These are phyloP conservation scores for Danio albolineatus DNA, from an alignment of 2,797 vertebrate genomes.

Conservation along the genomic window DNA sequence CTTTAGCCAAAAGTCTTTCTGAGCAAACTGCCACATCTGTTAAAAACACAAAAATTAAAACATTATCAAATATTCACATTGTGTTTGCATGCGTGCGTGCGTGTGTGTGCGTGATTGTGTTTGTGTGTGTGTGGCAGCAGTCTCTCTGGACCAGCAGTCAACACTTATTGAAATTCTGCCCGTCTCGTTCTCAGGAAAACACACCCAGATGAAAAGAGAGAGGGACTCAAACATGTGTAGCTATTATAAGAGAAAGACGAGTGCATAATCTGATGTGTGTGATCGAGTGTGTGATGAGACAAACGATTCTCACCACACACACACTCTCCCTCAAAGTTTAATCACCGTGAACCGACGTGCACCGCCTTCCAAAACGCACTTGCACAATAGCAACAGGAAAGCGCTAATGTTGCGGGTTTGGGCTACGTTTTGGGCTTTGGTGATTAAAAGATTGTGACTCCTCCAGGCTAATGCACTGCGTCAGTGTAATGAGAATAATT, in stretches of 20 bases:
- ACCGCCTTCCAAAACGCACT: conserved; percentile 14
- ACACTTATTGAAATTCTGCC: conserved; percentile 59
- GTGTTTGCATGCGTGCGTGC: neutral
- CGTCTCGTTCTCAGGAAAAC: conserved; percentile 43
- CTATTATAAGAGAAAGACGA: conserved; percentile 58
- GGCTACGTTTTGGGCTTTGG: conserved; percentile 31
- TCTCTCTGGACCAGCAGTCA: conserved; percentile 53
- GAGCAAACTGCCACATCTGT: neutral
- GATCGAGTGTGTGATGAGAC: conserved; percentile 44
- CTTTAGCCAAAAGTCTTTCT: neutral
- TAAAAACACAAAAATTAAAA: conserved; percentile 2
- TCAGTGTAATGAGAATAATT: conserved; percentile 52
- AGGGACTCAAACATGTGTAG: conserved; percentile 54
- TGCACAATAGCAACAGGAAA: conserved; percentile 16
- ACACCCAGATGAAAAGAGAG: conserved; percentile 45
- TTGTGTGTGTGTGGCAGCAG: conserved; percentile 31
- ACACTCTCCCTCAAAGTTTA: conserved; percentile 40
- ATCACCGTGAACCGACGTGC: conserved; percentile 37
- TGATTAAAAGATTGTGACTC: conserved; percentile 47
- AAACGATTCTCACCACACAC: conserved; percentile 17
- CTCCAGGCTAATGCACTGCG: conserved; percentile 45
- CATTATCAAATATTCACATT: conserved; percentile 2
- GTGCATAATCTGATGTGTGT: conserved; percentile 41
- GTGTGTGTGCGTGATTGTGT: too few species aligned
- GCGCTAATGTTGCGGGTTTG: conserved; percentile 24